Conservation (phyloP, 2,888 invertebrate species). For the Ophion obscuratus region DNA sequence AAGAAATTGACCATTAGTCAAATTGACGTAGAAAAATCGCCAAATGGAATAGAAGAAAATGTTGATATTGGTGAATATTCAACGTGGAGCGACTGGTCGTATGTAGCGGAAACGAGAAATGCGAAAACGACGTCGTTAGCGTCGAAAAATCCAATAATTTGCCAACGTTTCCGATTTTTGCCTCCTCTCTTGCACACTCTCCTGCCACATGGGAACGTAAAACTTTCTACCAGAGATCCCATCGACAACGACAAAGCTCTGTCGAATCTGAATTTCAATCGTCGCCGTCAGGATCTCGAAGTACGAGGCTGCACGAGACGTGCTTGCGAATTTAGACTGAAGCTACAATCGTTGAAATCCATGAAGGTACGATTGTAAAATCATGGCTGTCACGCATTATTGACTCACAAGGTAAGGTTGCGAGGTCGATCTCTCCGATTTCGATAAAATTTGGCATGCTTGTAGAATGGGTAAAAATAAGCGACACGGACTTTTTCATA, state of each 20-base stretch:
- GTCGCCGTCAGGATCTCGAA: conserved; percentile 64
- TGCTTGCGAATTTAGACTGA: conserved; percentile 73
- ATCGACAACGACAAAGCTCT: conserved; percentile 8
- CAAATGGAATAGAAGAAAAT: not conserved
- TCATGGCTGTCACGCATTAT: not conserved
- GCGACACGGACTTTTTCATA: too few species aligned
- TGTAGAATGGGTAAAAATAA: too few species aligned
- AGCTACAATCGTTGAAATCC: conserved; percentile 69
- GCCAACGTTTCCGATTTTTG: conserved; percentile 62
- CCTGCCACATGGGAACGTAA: conserved; percentile 55
- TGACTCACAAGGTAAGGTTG: too few species aligned
- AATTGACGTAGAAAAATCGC: conserved; percentile 28
- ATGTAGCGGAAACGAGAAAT: conserved; percentile 31
- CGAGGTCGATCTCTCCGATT: too few species aligned
- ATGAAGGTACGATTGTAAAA: conserved; percentile 70
- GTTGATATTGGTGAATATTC: conserved; percentile 64
- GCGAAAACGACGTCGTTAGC: not conserved
- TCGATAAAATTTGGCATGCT: too few species aligned
- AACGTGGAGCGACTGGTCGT: conserved; percentile 79
- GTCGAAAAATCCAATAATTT: conserved; percentile 13
- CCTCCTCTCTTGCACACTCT: conserved; percentile 64
- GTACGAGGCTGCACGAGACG: conserved; percentile 70
- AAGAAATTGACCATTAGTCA: conserved; percentile 17
- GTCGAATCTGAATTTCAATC: conserved; percentile 30
- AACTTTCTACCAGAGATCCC: conserved; percentile 53